Percentiles rank a stretch among this genome's conserved stretches.
Evolutionary conservation across 2,888 invertebrate species (phyloP).

Genomic region (Phyllotreta striolata): DNA sequence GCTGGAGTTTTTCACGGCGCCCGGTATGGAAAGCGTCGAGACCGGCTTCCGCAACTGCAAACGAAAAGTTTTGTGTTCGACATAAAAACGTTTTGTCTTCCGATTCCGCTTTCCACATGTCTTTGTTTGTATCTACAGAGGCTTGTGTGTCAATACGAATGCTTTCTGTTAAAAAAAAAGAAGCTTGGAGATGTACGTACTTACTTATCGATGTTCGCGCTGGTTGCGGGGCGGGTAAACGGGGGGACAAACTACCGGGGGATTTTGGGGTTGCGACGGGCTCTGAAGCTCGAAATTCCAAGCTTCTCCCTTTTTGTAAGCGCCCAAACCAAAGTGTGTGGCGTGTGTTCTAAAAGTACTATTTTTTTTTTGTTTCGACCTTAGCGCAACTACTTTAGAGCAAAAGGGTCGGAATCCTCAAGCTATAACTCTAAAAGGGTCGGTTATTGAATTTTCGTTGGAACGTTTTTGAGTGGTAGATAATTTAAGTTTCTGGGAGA

Average conservation of each 20-base stretch:
- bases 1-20: constrained; percentile 81
- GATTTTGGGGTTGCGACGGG: not conserved
- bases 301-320: constrained; percentile 15
- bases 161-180: constrained; percentile 16
- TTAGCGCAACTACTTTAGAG: constrained; percentile 24
- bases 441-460: not conserved
- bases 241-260: not conserved
- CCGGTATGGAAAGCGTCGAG: constrained; percentile 96
- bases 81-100: not conserved
- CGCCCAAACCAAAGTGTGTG: constrained; percentile 19
- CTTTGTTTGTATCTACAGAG: constrained; percentile 34
- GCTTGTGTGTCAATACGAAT: constrained; percentile 25
- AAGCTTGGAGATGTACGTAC: constrained; percentile 1
- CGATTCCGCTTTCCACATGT: constrained; percentile 17
- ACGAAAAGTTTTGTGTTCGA: constrained; percentile 21
- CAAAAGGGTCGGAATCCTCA: constrained; percentile 20
- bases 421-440: constrained; percentile 17
- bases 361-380: constrained; percentile 6
- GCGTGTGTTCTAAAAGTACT: constrained; percentile 28
- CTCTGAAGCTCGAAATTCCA: not conserved
- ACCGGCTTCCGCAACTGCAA: constrained; percentile 96
- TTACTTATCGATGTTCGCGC: not conserved
- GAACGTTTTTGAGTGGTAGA: too few species aligned
- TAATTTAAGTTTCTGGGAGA: too few species aligned
- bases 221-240: too few species aligned